Base-by-base conservation (phyloP, 2,113 vertebrate genomes). In the Apus apus region DNA sequence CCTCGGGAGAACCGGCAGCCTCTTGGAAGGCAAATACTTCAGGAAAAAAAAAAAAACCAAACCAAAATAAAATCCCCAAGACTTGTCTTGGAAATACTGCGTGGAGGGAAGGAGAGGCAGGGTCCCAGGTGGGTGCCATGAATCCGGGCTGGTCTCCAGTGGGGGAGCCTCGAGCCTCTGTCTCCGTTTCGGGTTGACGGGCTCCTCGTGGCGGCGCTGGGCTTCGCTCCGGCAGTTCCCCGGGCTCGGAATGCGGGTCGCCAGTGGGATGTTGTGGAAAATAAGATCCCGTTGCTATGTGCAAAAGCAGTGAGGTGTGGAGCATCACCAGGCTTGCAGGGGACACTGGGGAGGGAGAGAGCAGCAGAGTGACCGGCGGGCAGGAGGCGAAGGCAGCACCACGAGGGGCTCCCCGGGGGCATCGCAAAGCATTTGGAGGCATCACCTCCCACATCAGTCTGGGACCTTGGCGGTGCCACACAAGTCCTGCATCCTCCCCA, bases 301-400 rank as follows among this genome's bases (percentile, higher is more conserved):
- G 98, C 97, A 90, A 91, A 97, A 83, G 97, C 97, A 98, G 97
- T 97, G 98, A 97, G 97, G 95, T 97, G 98, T 97, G 97, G 88
- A 95, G 93, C 96, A 98, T 99, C 99, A 99, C 99, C 99, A 99
- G 92, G 99, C 99, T 98, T 99, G 99, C 93, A 99, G 98, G 94
- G 99, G 99, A 98, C 99, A 99, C 99, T 99, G 98, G 25, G 73
- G 90, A 94, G 80, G 61, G 34, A 81, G 64, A 81, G 95, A 86
- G 64, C 40, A 9, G 87, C 38, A 4, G 19, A 0, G 75, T 93
- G 75, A 96, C 25, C 0, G 58, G 57, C 13, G 17, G 26, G 53
- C 12, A 20, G 9, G 18, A 45, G 77, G 62, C 1, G 38, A 68
- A 14, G 84, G 89, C 26, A 40, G 65, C 65, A 25, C 57, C 2